phyloP scores from a whole-genome alignment of 1,140 invertebrate species.

The Drosophila triauraria region DNA sequence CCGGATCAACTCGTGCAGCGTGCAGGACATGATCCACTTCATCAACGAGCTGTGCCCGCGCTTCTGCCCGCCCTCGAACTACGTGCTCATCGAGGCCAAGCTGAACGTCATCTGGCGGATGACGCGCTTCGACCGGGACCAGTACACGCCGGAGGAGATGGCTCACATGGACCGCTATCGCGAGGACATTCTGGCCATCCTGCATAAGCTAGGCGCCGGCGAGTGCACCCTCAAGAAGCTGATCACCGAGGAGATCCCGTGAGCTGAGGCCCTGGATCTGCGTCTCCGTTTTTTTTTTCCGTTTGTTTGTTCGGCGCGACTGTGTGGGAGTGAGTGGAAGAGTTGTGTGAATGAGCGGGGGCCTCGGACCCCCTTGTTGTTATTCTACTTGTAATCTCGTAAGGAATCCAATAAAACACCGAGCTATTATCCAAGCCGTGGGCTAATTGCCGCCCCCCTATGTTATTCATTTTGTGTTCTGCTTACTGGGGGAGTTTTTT shows the following conservation, averaged over 20 bases:
- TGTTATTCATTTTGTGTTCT: not conserved
- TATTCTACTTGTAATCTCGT: constrained; percentile 50
- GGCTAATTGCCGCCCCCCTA: not conserved
- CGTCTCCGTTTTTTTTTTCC: not conserved
- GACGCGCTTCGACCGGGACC: constrained; percentile 61
- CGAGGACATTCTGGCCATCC: constrained; percentile 81
- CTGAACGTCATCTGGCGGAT: constrained; percentile 83
- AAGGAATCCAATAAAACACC: constrained; percentile 57
- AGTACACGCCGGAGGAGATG: constrained; percentile 67
- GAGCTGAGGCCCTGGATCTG: constrained; percentile 11
- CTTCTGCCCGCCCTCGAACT: constrained; percentile 81
- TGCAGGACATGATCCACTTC: constrained; percentile 79
- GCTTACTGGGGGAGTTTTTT: too few species aligned
- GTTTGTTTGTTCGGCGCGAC: not conserved
- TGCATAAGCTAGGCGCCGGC: constrained; percentile 84
- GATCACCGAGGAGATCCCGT: constrained; percentile 78
- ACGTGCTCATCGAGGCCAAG: constrained; percentile 81
- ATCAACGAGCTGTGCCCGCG: constrained; percentile 81
- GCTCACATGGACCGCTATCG: constrained; percentile 84
- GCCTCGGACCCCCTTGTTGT: constrained; percentile 14
- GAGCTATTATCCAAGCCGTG: constrained; percentile 1
- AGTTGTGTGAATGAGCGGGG: constrained; percentile 14
- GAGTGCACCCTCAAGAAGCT: constrained; percentile 85
- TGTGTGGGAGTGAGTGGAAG: constrained; percentile 10
- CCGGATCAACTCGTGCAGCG: constrained; percentile 77